A percentile compares a stretch with the other conserved stretches of the same genome.
These are phyloP conservation scores for Crossaster papposus DNA, from an alignment of 53 echinoderm and acorn worm species.

Conservation along the genomic window DNA sequence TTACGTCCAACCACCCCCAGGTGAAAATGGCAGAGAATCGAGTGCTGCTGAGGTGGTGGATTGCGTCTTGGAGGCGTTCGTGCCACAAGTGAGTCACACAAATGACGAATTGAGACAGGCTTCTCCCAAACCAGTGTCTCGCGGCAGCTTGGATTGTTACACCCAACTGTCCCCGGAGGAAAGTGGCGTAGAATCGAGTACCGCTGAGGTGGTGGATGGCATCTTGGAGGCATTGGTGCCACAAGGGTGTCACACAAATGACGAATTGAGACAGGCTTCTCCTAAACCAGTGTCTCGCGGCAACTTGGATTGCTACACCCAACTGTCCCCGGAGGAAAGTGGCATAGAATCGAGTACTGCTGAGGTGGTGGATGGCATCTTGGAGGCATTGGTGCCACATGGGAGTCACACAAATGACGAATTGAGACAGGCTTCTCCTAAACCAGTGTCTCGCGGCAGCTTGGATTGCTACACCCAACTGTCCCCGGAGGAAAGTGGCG, in stretches of 20 bases:
- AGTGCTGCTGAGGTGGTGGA: not conserved
- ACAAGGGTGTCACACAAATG: not conserved
- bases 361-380: not conserved
- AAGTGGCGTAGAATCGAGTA: not conserved
- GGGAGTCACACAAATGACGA: no score
- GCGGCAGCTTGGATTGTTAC: constrained; percentile 75
- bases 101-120: no score
- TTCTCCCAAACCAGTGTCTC: constrained; percentile 69
- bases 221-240: not conserved
- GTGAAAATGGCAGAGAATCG: constrained; percentile 5
- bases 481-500: not conserved
- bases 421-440: constrained; percentile 57
- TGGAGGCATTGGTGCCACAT: not conserved
- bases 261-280: no score
- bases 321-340: constrained; percentile 35
- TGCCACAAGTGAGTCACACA: not conserved
- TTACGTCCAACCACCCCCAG: constrained; percentile 61
- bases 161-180: constrained; percentile 46
- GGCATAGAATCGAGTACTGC: not conserved
- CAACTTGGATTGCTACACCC: constrained; percentile 66
- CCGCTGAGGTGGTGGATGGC: not conserved
- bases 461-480: constrained; percentile 70
- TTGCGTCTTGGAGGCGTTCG: not conserved
- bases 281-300: constrained; percentile 75
- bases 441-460: constrained; percentile 74